These are phyloP conservation scores for Ciconia nigra DNA, from an alignment of 2,797 vertebrate species.

Conservation along the genomic window DNA sequence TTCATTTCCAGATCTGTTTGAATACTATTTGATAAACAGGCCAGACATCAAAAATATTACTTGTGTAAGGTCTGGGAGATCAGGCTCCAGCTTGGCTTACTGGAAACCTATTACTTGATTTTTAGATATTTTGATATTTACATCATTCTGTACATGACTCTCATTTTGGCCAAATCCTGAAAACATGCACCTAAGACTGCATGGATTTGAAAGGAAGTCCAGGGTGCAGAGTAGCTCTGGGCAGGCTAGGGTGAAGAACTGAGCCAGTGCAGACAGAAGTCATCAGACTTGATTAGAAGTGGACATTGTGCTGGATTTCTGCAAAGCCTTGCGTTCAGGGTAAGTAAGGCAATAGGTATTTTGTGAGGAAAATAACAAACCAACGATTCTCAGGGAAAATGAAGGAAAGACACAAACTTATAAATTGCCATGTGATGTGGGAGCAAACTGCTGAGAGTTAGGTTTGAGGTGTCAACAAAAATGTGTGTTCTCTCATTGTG, in stretches of 20 bases:
- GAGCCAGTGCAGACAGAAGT: background rate
- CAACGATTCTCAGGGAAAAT: conserved; percentile 18
- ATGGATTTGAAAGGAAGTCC: background rate
- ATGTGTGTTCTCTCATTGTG: background rate
- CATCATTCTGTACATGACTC: background rate
- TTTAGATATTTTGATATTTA: background rate
- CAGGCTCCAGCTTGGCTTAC: background rate
- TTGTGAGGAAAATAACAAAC: conserved; percentile 18
- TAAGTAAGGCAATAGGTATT: conserved; percentile 48
- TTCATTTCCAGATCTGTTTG: background rate
- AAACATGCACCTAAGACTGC: background rate
- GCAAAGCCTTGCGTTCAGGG: background rate
- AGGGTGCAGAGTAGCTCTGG: background rate
- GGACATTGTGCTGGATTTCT: background rate
- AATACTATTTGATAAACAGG: background rate
- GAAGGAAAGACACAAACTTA: conserved; percentile 40
- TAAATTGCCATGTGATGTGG: background rate
- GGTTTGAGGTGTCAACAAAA: background rate
- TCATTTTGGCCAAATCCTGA: background rate
- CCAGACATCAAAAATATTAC: background rate
- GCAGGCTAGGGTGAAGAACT: background rate
- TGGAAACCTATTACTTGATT: background rate
- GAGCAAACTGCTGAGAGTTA: conserved; percentile 46
- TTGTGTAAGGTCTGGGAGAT: background rate
- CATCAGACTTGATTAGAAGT: conserved; percentile 12